Conservation (phyloP, 2,113 vertebrate genomes). For the Hippolais icterina region DNA sequence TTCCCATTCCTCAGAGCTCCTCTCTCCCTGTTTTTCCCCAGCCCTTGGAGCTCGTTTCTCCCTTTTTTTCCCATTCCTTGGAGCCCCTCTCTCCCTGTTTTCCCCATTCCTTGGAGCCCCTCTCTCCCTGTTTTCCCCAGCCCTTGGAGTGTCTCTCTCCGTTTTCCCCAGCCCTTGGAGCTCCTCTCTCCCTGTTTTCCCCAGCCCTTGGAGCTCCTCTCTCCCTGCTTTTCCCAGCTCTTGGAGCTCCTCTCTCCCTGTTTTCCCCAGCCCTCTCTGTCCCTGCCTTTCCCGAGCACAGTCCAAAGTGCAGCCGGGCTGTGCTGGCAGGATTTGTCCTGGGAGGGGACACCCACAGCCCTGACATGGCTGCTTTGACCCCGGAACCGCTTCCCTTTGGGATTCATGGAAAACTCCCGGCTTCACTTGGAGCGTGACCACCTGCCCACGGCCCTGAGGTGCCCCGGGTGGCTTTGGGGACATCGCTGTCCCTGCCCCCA, state of each 20-base stretch:
- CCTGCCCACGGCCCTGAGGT: accelerated
- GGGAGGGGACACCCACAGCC: not conserved
- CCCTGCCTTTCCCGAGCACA: not conserved
- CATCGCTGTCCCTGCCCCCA: not conserved
- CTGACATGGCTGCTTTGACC: accelerated
- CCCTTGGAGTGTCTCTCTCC: not conserved
- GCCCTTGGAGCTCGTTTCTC: too few relatives aligned
- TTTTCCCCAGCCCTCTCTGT: not conserved
- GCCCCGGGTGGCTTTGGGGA: not conserved
- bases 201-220: accelerated
- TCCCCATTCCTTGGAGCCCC: accelerated
- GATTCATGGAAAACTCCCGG: not conserved
- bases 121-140: not conserved
- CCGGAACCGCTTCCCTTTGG: not conserved
- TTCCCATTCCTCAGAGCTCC: not conserved
- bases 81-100: not conserved
- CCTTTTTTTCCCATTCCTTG: accelerated
- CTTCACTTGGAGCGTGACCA: accelerated
- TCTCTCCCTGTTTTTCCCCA: too few relatives aligned
- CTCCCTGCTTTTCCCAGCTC: not conserved
- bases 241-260: too few relatives aligned
- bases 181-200: not conserved
- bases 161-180: not conserved
- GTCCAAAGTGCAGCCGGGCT: not conserved
- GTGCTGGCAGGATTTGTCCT: not conserved